Percentiles rank a stretch among this genome's conserved stretches.
Evolutionary conservation across 1,140 invertebrate species (phyloP).

Genomic region (Coenobita brevimanus): DNA sequence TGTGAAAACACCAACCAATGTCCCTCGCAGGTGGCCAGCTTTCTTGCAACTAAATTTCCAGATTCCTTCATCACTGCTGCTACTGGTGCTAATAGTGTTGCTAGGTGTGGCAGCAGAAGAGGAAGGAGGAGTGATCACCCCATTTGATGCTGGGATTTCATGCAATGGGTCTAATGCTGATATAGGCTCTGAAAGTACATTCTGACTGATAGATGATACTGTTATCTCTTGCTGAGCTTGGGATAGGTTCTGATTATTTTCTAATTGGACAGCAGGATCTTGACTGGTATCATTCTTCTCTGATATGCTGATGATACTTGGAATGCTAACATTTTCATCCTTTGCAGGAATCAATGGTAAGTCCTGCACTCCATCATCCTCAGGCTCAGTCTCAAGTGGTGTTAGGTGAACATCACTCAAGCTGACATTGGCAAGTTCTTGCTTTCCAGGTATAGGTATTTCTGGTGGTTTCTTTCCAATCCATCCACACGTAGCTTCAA

Average conservation of each 20-base stretch:
- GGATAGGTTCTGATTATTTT: too few relatives aligned
- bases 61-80: background rate
- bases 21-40: background rate
- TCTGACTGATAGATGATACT: too few relatives aligned
- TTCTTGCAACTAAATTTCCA: background rate
- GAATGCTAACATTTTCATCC: background rate
- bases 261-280: too few relatives aligned
- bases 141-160: too few relatives aligned
- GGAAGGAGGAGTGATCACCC: too few relatives aligned
- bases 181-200: too few relatives aligned
- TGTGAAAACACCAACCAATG: conserved; percentile 9
- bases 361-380: background rate
- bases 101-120: too few relatives aligned
- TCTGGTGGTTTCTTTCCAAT: conserved; percentile 43
- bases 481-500: conserved; percentile 56
- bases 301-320: too few relatives aligned
- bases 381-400: background rate
- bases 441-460: conserved; percentile 36
- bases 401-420: conserved; percentile 39
- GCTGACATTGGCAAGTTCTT: conserved; percentile 14
- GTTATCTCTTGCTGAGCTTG: too few relatives aligned
- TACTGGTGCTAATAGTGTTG: background rate
- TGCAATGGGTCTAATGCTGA: too few relatives aligned
- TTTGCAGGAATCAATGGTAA: background rate
- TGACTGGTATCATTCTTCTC: too few relatives aligned